Conservation (phyloP, 2,797 vertebrate genomes). For the Notolepis coatsorum region DNA sequence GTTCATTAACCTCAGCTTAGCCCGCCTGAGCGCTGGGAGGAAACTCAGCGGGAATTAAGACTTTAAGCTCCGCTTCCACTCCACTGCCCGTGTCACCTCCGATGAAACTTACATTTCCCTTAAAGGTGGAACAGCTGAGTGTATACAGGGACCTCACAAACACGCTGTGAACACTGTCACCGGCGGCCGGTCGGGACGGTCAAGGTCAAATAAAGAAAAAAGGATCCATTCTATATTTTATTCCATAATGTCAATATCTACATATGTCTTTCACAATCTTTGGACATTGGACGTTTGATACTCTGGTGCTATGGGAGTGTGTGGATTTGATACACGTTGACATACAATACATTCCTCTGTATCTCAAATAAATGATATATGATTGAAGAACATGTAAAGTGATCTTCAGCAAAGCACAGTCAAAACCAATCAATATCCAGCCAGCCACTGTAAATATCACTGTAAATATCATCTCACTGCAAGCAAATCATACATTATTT, state of each 20-base stretch:
- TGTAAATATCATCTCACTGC: background rate
- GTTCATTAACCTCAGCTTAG: conserved; percentile 46
- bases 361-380: too few species aligned
- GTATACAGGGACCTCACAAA: background rate
- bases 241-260: background rate
- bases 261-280: conserved; percentile 1
- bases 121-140: background rate
- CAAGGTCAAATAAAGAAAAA: too few species aligned
- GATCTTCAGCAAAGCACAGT: background rate
- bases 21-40: conserved; percentile 13
- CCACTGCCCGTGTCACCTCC: conserved; percentile 15
- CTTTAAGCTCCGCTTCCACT: conserved; percentile 25
- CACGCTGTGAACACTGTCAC: background rate
- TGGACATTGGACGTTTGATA: background rate
- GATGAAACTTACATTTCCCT: background rate
- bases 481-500: background rate
- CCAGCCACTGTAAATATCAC: background rate
- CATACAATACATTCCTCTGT: conserved; percentile 1
- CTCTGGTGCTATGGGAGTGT: background rate
- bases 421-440: background rate
- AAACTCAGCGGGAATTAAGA: conserved; percentile 35
- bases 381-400: background rate
- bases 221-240: background rate
- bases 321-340: background rate
- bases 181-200: too few species aligned